These are phyloP conservation scores for Oncorhynchus tshawytscha DNA, from an alignment of 2,113 vertebrate species.

Conservation along the genomic window DNA sequence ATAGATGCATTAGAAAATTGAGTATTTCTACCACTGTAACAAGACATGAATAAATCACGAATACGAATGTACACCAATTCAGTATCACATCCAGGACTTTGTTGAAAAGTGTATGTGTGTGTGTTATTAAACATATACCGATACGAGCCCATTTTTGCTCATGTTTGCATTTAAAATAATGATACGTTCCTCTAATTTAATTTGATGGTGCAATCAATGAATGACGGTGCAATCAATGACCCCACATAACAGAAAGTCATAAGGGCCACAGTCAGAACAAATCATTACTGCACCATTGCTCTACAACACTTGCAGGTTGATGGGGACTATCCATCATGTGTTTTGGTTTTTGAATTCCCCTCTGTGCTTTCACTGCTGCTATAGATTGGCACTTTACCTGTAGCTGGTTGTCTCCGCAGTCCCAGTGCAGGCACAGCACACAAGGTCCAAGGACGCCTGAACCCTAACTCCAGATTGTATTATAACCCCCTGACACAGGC, in stretches of 20 bases:
- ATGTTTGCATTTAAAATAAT: too few species aligned
- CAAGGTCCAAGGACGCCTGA: conserved; percentile 25
- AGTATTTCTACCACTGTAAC: conserved; percentile 65
- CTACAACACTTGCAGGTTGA: neutral
- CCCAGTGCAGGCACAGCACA: neutral
- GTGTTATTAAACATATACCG: neutral
- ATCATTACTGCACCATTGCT: neutral
- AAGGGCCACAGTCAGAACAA: too few species aligned
- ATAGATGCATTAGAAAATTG: conserved; percentile 71
- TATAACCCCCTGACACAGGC: neutral
- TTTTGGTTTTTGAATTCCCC: conserved; percentile 12
- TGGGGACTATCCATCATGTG: neutral
- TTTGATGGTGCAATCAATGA: neutral
- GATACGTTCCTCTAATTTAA: too few species aligned
- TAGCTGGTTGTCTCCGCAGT: conserved; percentile 10
- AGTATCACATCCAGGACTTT: neutral
- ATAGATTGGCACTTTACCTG: conserved; percentile 45
- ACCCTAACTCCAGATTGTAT: conserved; percentile 23
- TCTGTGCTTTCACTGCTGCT: neutral
- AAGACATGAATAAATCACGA: conserved; percentile 66
- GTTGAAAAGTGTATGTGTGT: neutral
- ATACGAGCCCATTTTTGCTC: too few species aligned
- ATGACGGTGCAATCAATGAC: neutral
- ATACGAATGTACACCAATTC: conserved; percentile 46
- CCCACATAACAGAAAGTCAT: neutral